These are phyloP conservation scores for Equus quagga DNA, from an alignment of 2,113 vertebrate genomes.

Conservation along the genomic window DNA sequence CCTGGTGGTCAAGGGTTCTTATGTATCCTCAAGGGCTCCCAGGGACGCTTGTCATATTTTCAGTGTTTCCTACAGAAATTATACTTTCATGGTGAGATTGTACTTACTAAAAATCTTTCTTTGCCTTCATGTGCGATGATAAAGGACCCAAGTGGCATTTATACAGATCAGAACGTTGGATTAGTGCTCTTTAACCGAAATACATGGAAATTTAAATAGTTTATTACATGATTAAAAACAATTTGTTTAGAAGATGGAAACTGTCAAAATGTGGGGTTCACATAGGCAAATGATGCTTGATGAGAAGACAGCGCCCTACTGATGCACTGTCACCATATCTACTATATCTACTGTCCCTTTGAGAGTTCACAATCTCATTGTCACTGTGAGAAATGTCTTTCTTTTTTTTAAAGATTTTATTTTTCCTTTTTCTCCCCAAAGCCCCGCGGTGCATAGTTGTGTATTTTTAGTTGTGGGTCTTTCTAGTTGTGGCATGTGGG, in stretches of 20 bases:
- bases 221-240: not conserved
- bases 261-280: not conserved
- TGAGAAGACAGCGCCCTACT: not conserved
- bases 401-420: too few species aligned
- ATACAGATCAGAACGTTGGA: not conserved
- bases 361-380: not conserved
- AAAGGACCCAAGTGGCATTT: not conserved
- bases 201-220: not conserved
- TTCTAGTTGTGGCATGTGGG: too few species aligned
- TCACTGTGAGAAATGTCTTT: not conserved
- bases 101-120: not conserved
- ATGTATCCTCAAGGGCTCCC: not conserved
- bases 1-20: not conserved
- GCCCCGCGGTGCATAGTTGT: too few species aligned
- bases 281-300: not conserved
- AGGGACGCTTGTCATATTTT: not conserved
- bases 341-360: not conserved
- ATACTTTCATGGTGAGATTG: not conserved
- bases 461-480: too few species aligned
- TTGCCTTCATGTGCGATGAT: slow-evolving; percentile 3
- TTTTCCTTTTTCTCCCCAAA: too few species aligned
- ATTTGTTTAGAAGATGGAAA: not conserved
- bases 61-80: not conserved
- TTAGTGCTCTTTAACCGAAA: not conserved
- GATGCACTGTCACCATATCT: not conserved